A percentile compares a stretch with the other conserved stretches of the same genome.
Conservation (phyloP, 2,113 vertebrate species). For the Barnardius zonarius region DNA sequence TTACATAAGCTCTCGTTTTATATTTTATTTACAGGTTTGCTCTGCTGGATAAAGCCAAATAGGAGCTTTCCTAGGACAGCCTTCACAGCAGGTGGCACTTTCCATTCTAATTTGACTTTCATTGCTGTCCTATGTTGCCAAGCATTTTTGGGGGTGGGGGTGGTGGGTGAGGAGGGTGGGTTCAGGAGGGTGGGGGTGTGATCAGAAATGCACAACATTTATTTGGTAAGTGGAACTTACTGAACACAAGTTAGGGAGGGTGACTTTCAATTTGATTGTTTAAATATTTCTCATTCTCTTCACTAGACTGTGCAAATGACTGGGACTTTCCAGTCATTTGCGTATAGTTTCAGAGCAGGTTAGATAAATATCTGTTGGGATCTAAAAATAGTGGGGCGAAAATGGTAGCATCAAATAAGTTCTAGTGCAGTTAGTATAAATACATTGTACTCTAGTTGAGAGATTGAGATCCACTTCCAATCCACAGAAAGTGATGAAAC, state of each 20-base stretch:
- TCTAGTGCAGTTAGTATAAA: neutral
- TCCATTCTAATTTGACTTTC: neutral
- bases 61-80: neutral
- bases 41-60: neutral
- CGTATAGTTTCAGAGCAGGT: constrained; percentile 69
- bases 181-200: neutral
- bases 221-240: neutral
- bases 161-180: neutral
- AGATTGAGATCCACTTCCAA: neutral
- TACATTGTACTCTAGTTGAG: neutral
- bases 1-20: neutral
- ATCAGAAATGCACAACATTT: neutral
- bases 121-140: neutral
- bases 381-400: constrained; percentile 63
- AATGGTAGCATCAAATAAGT: neutral
- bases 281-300: constrained; percentile 44
- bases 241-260: neutral
- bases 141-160: neutral
- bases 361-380: constrained; percentile 56
- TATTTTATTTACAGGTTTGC: neutral
- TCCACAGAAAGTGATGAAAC: neutral
- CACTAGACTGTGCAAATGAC: constrained; percentile 53
- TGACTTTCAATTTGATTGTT: constrained; percentile 56
- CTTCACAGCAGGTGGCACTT: neutral
- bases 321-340: constrained; percentile 81